phyloP scores from a whole-genome alignment of 2,113 vertebrate genomes.

The Callopanchax toddi region DNA sequence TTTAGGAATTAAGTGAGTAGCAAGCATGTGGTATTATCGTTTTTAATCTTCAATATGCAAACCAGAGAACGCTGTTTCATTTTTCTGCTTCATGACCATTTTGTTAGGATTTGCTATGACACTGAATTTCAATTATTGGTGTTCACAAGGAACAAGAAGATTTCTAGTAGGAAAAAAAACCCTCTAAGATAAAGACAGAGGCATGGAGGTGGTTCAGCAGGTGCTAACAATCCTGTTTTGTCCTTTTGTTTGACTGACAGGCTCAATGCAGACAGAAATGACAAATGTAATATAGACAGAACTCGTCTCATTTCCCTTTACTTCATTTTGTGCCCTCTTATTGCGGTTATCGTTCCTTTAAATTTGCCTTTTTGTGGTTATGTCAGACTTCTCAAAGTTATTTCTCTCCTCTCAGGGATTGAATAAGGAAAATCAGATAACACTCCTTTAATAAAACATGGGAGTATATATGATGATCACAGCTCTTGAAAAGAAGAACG shows the following conservation, averaged over 20 bases:
- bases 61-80: background rate
- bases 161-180: constrained; percentile 4
- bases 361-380: constrained; percentile 12
- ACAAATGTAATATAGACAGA: constrained; percentile 11
- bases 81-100: background rate
- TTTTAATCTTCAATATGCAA: background rate
- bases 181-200: constrained; percentile 1
- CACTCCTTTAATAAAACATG: constrained; percentile 45
- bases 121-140: constrained; percentile 4
- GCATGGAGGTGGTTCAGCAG: constrained; percentile 22
- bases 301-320: background rate
- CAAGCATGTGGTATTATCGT: background rate
- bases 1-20: constrained; percentile 3
- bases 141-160: constrained; percentile 4
- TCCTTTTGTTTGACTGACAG: constrained; percentile 43
- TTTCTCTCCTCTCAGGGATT: constrained; percentile 20
- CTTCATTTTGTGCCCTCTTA: background rate
- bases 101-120: constrained; percentile 7
- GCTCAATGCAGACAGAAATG: constrained; percentile 39
- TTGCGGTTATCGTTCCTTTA: constrained; percentile 34
- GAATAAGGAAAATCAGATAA: constrained; percentile 52
- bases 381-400: constrained; percentile 15
- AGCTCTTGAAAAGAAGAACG: constrained; percentile 23
- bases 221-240: constrained; percentile 20
- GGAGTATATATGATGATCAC: constrained; percentile 14